Conservation (phyloP, 2,113 vertebrate genomes). For the Oncorhynchus keta region DNA sequence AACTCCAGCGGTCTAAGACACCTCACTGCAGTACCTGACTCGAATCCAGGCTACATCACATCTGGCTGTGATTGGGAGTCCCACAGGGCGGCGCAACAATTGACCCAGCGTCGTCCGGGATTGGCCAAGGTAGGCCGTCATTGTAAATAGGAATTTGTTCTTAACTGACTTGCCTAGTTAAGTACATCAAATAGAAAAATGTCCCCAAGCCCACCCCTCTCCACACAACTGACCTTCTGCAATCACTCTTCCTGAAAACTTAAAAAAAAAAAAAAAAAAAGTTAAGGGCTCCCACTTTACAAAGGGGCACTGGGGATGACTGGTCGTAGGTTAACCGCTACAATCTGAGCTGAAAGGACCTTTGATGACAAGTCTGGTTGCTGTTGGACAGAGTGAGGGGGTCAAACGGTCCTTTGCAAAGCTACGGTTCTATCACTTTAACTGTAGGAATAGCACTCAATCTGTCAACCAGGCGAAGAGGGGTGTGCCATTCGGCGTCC, state of each 20-base stretch:
- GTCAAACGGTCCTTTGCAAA: slow-evolving; percentile 23
- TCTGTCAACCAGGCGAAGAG: slow-evolving; percentile 43
- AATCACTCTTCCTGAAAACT: slow-evolving; percentile 6
- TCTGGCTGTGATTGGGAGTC: no score
- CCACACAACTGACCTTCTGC: slow-evolving; percentile 25
- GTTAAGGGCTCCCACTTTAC: slow-evolving; percentile 65
- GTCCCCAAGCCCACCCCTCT: slow-evolving; percentile 28
- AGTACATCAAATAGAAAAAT: slow-evolving; percentile 21
- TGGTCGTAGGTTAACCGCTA: slow-evolving; percentile 71
- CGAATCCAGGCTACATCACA: no score
- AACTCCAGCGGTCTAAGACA: no score
- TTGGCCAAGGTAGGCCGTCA: no score
- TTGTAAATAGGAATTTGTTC: no score
- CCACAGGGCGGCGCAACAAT: no score
- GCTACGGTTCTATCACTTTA: slow-evolving; percentile 53
- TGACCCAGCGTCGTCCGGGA: no score
- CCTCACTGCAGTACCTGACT: no score
- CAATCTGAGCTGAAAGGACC: slow-evolving; percentile 65
- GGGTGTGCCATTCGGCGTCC: slow-evolving; percentile 3
- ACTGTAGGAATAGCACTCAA: slow-evolving; percentile 62
- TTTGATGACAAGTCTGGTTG: slow-evolving; percentile 70
- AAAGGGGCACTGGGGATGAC: slow-evolving; percentile 61
- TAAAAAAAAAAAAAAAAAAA: no score
- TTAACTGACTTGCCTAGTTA: no score
- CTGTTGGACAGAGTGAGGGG: slow-evolving; percentile 33